Base-by-base conservation (phyloP, 2,888 invertebrate species). In the Scaptomyza parva region DNA sequence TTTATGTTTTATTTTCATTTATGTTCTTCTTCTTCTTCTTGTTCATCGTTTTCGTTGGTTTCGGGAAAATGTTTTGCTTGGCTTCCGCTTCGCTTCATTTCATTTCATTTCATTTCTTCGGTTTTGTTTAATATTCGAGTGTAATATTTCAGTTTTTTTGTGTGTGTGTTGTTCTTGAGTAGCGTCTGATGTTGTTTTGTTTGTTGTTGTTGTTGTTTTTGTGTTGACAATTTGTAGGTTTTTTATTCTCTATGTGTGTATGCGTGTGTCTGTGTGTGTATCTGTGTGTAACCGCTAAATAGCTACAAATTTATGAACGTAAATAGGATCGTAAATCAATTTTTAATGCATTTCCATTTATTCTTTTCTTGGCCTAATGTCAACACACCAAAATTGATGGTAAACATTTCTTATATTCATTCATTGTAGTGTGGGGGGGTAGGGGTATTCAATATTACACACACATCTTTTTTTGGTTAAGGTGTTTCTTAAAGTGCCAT, bases 221-320 rank as follows among this genome's bases (percentile, higher is more conserved):
- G 48, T 48, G 69, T 67, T 76, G 80, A 80, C 88, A 83, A 83
- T 83, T 83, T 83, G 86, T 88, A 83, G 78, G 61, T 74, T 64
- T 60, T 73, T 60, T 65, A n/a, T n/a, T n/a, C n/a, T n/a, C n/a
- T n/a, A n/a, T 82, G 37, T 69, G 28, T 28, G 28, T 11, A 11
- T 11, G 5, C 9, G 28, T 28, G 28, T 28, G 28, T 7, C 6
- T 26, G 39, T 40, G 39, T 40, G 37, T 14, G 20, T 20, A 14
- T 12, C 24, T 66, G 85, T 70, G 77, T 70, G 73, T 40, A 69
- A 85, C 88, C 86, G 88, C 88, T 88, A 88, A 85, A 88, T 88
- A 85, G 88, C 82, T 87, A 88, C 84, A 85, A 85, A 85, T 85
- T 85, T 85, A 85, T 85, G 84, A 85, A 70, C 82, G 87, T 86